Base-by-base conservation (phyloP, 2,797 vertebrate genomes). In the Thunnus albacares region DNA sequence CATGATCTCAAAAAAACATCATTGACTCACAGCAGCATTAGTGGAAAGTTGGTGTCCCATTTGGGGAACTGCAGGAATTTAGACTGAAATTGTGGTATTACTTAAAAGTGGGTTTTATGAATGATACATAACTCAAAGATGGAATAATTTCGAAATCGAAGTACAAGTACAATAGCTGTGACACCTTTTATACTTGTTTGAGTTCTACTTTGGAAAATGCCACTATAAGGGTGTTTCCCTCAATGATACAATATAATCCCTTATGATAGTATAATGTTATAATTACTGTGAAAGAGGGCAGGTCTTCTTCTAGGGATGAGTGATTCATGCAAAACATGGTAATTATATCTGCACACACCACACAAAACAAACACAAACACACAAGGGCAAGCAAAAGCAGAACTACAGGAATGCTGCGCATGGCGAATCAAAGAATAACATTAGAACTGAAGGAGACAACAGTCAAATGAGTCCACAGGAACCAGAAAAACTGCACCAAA, bases 401-500 rank as follows among this genome's bases (percentile, higher is more conserved):
- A 49, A 47, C 24, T 38, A 15, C 1, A 41, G 33, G 6, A 55
- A 35, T 47, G 47, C 14, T 28, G 58, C 30, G 26, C 18, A 57
- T 53, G 28, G 10, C 47, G 43, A 59, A 67, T 71, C 30, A 78
- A 59, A 65, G 15, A 58, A 41, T 64, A 4, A 53, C 10, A 68
- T 47, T 8, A 35, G 33, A 74, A 64, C 56, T 70, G 52, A 74
- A 33, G 33, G 35, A 63, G 47, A 68, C 51, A 78, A 58, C 38
- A 75, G 61, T 47, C 38, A 53, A 71, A 52, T 6, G 33, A 71
- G 59, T 69, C 74, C 67, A 80, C 60, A 65, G 74, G 71, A 87
- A 61, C 69, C 71, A 81, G 64, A 83, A 73, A 77, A 70, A 71
- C 12, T 26, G 65, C 17, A 28, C 47, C 18, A 38, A 79, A 70